phyloP scores from a whole-genome alignment of 2,113 vertebrate genomes.

The Glaucidium brasilianum region DNA sequence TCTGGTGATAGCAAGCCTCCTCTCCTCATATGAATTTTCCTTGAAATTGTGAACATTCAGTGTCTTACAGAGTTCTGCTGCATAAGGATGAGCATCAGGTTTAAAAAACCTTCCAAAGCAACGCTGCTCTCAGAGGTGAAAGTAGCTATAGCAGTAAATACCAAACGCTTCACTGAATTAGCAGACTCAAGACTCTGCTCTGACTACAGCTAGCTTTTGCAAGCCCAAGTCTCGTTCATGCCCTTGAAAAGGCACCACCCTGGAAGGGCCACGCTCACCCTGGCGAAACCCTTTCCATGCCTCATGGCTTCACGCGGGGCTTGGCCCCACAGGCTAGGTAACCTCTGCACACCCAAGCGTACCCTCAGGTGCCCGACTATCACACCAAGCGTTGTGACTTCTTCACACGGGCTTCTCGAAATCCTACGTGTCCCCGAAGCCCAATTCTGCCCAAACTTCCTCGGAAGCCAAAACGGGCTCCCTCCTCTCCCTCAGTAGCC shows the following conservation, averaged over 20 bases:
- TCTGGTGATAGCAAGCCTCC: not conserved
- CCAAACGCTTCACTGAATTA: not conserved
- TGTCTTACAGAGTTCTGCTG: not conserved
- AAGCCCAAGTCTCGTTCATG: not conserved
- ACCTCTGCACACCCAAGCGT: not conserved
- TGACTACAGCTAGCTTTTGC: not conserved
- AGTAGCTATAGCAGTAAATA: not conserved
- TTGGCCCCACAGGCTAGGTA: not conserved
- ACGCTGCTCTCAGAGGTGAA: not conserved
- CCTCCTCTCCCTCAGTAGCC: not conserved
- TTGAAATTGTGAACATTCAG: not conserved
- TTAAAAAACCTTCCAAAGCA: not conserved
- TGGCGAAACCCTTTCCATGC: rapidly evolving
- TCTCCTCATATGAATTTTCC: not conserved
- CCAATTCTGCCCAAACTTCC: not conserved
- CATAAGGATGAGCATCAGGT: not conserved
- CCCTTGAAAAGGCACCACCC: too few species aligned
- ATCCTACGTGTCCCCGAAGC: not conserved
- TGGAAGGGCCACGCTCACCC: not conserved
- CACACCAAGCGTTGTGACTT: rapidly evolving
- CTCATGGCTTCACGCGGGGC: rapidly evolving
- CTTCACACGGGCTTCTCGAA: too few species aligned
- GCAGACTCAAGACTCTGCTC: not conserved
- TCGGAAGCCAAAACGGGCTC: rapidly evolving
- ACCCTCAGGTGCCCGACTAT: not conserved